Evolutionary conservation across 2,113 vertebrate species (phyloP).

Genomic region (Platysteira castanea): DNA sequence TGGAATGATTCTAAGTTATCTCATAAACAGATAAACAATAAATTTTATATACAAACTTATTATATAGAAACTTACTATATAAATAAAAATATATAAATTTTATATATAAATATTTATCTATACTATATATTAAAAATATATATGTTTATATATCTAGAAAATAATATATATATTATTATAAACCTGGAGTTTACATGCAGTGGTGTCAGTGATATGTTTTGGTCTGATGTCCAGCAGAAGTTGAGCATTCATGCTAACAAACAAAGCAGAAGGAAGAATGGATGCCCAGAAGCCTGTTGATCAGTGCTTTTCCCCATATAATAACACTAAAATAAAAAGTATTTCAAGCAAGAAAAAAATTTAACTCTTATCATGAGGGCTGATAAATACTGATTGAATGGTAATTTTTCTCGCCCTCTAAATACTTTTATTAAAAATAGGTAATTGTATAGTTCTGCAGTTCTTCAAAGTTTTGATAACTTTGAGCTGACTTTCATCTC

Average conservation of each 20-base stretch:
- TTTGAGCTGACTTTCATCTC: slow-evolving; percentile 39
- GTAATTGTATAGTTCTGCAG: background rate
- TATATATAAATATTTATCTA: too few relatives aligned
- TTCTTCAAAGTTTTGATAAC: slow-evolving; percentile 11
- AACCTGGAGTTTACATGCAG: background rate
- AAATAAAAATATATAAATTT: too few relatives aligned
- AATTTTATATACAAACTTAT: background rate
- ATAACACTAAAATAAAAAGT: background rate
- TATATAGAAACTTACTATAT: too few relatives aligned
- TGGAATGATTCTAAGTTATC: background rate
- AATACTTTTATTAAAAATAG: background rate
- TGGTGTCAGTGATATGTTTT: background rate
- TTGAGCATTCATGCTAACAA: background rate
- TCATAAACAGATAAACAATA: background rate
- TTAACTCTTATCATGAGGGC: background rate
- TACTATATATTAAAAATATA: too few relatives aligned
- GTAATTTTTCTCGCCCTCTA: background rate
- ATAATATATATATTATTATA: too few relatives aligned
- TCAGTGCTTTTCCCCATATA: background rate
- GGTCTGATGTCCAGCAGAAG: background rate
- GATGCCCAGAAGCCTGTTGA: background rate
- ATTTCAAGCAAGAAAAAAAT: background rate
- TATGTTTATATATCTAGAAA: too few relatives aligned
- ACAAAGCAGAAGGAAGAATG: background rate
- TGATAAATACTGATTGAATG: background rate